Conservation (phyloP, 1,140 invertebrate species). For the Drosophila guanche region DNA sequence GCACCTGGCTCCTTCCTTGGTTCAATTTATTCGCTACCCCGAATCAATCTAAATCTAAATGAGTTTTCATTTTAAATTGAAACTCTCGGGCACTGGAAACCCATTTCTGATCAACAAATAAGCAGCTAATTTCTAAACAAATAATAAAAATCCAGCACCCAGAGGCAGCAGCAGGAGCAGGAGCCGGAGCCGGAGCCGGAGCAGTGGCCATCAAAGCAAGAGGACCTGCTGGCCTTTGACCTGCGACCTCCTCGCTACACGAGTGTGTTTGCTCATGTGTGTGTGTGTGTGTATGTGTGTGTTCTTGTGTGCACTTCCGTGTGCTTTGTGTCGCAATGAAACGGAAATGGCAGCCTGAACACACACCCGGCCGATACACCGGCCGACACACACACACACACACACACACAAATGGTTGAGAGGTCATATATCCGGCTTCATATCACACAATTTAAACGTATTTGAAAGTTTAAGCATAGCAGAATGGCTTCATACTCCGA, state of each 20-base stretch:
- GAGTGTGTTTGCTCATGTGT: constrained; percentile 38
- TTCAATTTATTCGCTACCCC: constrained; percentile 5
- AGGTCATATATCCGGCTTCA: constrained; percentile 49
- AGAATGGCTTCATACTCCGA: constrained; percentile 14
- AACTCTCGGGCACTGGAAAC: constrained; percentile 28
- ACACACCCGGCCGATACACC: constrained; percentile 41
- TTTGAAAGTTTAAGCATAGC: constrained; percentile 47
- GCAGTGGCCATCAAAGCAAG: constrained; percentile 45
- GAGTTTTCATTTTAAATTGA: constrained; percentile 20
- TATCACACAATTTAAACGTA: constrained; percentile 60
- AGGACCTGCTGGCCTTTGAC: constrained; percentile 46
- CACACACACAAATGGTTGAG: constrained; percentile 22
- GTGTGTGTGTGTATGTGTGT: constrained; percentile 28
- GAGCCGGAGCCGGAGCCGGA: neutral
- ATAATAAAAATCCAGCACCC: constrained; percentile 51
- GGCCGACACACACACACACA: constrained; percentile 15
- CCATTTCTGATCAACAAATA: constrained; percentile 47
- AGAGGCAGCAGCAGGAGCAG: constrained; percentile 13
- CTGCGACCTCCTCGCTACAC: constrained; percentile 37
- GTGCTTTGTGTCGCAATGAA: constrained; percentile 68
- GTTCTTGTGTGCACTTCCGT: constrained; percentile 61
- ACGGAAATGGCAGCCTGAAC: constrained; percentile 67
- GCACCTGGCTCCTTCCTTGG: too few species aligned
- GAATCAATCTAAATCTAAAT: constrained; percentile 31
- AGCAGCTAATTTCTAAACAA: constrained; percentile 64